A percentile compares a stretch with the other conserved stretches of the same genome.
phyloP scores from a whole-genome alignment of 2,888 invertebrate genomes.

The Peribatodes rhomboidaria region DNA sequence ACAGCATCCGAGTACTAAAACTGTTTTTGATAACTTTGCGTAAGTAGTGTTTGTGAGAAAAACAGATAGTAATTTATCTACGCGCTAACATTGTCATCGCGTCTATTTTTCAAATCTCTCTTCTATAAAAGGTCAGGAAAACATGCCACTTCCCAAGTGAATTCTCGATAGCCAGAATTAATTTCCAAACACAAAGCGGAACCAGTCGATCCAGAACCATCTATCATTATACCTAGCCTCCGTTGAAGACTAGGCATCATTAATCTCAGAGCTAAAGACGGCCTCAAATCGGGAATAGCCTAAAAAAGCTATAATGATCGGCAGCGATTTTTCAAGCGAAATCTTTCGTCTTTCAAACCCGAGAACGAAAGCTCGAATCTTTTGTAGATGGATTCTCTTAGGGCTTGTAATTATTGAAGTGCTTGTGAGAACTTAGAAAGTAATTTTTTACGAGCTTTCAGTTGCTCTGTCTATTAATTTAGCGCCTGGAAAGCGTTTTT shows the following conservation, averaged over 20 bases:
- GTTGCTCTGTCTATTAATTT: not conserved
- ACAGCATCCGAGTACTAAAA: too few species aligned
- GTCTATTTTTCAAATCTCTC: slow-evolving; percentile 11
- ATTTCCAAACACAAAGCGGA: slow-evolving; percentile 28
- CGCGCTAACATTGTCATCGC: not conserved
- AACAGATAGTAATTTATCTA: not conserved
- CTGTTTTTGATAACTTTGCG: not conserved
- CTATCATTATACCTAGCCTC: slow-evolving; percentile 30
- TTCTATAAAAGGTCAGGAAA: slow-evolving; percentile 7
- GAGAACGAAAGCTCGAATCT: slow-evolving; percentile 13
- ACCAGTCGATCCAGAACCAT: slow-evolving; percentile 27
- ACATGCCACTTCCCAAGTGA: slow-evolving; percentile 20
- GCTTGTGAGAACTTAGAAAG: not conserved
- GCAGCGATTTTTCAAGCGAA: slow-evolving; percentile 32
- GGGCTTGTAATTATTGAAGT: slow-evolving; percentile 7
- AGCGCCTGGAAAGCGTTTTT: not conserved
- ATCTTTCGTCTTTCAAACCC: slow-evolving; percentile 2
- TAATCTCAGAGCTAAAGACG: slow-evolving; percentile 44
- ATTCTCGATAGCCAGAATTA: slow-evolving; percentile 24
- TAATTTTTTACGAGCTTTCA: slow-evolving; percentile 3
- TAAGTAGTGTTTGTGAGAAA: not conserved
- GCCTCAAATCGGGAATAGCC: slow-evolving; percentile 28
- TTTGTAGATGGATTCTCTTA: slow-evolving; percentile 17
- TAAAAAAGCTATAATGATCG: slow-evolving; percentile 36
- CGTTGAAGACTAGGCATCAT: slow-evolving; percentile 35